phyloP scores from a whole-genome alignment of 2,113 vertebrate species.

The Alethe diademata region DNA sequence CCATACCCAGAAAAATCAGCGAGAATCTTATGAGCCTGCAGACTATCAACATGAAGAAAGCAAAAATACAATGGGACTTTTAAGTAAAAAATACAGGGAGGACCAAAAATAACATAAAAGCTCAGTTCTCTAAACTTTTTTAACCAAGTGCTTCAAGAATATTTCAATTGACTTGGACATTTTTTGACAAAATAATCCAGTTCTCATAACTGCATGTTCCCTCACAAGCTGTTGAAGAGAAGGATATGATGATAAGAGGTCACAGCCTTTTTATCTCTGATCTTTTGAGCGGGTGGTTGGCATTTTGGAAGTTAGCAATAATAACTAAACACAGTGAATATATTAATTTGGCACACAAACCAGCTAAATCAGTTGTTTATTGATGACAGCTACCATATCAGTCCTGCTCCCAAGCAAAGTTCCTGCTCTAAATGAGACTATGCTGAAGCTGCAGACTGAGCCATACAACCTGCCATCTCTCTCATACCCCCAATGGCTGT shows the following conservation, averaged over 20 bases:
- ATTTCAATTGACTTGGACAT: background rate
- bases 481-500: background rate
- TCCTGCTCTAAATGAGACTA: background rate
- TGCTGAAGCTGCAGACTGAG: background rate
- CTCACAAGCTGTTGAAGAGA: background rate
- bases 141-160: background rate
- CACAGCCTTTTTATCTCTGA: background rate
- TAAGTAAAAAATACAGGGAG: background rate
- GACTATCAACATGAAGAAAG: background rate
- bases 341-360: background rate
- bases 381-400: background rate
- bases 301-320: background rate
- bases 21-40: background rate
- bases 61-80: background rate
- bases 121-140: background rate
- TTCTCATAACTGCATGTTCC: background rate
- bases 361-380: background rate
- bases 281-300: background rate
- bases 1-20: background rate
- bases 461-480: background rate
- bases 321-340: background rate
- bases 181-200: background rate
- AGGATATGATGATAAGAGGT: background rate
- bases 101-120: background rate
- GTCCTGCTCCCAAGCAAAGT: background rate